phyloP scores from a whole-genome alignment of 2,888 invertebrate genomes.

The Lasius platythorax region DNA sequence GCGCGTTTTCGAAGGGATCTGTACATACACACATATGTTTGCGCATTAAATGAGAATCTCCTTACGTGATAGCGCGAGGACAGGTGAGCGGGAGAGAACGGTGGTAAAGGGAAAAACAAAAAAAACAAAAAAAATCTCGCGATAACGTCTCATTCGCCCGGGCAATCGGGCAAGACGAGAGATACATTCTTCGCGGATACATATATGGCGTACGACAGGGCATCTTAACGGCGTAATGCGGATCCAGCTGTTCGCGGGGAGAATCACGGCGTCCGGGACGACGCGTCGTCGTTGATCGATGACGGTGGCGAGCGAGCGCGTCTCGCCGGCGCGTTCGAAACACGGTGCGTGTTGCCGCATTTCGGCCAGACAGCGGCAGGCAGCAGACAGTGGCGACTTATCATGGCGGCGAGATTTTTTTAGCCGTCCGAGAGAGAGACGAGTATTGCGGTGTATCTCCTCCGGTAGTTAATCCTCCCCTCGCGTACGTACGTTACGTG shows the following conservation, averaged over 20 bases:
- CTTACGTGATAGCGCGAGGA: constrained; percentile 65
- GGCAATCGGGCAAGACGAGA: constrained; percentile 16
- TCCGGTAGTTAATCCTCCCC: neutral
- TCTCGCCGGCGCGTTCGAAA: neutral
- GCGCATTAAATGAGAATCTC: constrained; percentile 64
- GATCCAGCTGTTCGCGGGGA: neutral
- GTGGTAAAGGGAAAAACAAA: constrained; percentile 23
- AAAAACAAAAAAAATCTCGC: neutral
- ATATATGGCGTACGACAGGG: constrained; percentile 73
- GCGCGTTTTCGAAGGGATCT: constrained; percentile 59
- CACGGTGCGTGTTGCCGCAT: constrained; percentile 56
- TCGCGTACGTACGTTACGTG: constrained; percentile 54
- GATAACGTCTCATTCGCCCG: neutral
- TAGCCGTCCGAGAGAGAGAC: constrained; percentile 60
- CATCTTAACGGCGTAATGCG: constrained; percentile 67
- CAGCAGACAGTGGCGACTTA: constrained; percentile 72
- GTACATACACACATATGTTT: constrained; percentile 58
- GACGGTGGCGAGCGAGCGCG: neutral
- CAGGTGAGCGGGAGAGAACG: constrained; percentile 69
- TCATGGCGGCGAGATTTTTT: constrained; percentile 79
- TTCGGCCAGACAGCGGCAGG: constrained; percentile 61
- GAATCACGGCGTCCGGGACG: neutral
- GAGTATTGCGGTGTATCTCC: neutral
- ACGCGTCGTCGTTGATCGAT: neutral
- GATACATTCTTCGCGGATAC: constrained; percentile 66